Evolutionary conservation across 2,113 vertebrate genomes (phyloP).

Genomic region (Melanerpes formicivorus): DNA sequence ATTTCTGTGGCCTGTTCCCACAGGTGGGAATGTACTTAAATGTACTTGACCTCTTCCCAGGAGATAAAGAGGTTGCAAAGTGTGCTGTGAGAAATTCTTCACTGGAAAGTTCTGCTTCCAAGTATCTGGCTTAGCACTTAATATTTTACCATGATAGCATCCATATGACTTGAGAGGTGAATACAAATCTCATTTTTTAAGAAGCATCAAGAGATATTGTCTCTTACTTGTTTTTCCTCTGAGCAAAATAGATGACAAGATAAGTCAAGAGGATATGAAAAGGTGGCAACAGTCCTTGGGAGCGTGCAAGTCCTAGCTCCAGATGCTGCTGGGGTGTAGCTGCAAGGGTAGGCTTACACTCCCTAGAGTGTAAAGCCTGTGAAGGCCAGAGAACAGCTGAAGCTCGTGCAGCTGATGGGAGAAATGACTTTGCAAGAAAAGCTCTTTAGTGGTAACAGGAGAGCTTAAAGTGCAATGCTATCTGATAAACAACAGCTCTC

Average conservation of each 20-base stretch:
- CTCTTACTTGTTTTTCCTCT: not conserved
- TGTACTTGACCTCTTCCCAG: not conserved
- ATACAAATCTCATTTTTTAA: not conserved
- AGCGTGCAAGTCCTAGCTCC: not conserved
- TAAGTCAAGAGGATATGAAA: not conserved
- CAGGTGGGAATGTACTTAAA: not conserved
- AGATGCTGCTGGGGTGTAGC: not conserved
- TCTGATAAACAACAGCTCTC: conserved; percentile 13
- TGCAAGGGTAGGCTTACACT: not conserved
- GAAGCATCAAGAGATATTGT: not conserved
- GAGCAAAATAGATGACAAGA: not conserved
- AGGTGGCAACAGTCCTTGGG: not conserved
- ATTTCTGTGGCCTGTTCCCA: too few species aligned
- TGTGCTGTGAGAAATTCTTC: not conserved
- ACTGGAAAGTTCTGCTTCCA: conserved; percentile 1
- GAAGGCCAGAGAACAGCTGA: not conserved
- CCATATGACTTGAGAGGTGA: not conserved
- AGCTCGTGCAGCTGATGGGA: not conserved
- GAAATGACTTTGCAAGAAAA: conserved; percentile 13
- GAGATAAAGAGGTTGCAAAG: not conserved
- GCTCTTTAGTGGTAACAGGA: conserved; percentile 9
- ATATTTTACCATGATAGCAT: not conserved
- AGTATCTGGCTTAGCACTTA: not conserved
- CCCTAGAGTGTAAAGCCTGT: not conserved
- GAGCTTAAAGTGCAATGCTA: conserved; percentile 46